A percentile compares a stretch with the other conserved stretches of the same genome.
Evolutionary conservation across 2,113 vertebrate species (phyloP).

Genomic region (Pelmatolapia mariae): DNA sequence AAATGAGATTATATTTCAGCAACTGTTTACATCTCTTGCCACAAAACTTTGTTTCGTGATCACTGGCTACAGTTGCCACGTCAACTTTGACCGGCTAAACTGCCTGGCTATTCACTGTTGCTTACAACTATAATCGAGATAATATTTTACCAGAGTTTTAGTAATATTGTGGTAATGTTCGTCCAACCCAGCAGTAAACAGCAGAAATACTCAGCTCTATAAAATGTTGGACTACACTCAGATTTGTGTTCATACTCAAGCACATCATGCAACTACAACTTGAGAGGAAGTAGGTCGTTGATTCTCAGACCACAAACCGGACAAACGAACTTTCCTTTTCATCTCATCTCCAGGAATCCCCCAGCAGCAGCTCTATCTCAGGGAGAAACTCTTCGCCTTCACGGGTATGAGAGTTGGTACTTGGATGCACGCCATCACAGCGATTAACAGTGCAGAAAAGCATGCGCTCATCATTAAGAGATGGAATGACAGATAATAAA

Average conservation of each 20-base stretch:
- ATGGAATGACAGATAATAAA: background rate
- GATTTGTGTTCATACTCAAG: background rate
- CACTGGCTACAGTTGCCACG: background rate
- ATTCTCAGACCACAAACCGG: background rate
- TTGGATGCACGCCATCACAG: background rate
- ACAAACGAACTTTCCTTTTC: background rate
- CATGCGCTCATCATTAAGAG: background rate
- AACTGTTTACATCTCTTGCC: background rate
- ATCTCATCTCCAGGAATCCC: background rate
- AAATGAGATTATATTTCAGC: background rate
- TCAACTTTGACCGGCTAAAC: background rate
- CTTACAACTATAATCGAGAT: background rate
- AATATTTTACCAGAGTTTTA: background rate
- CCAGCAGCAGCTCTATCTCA: background rate
- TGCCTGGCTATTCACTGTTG: background rate
- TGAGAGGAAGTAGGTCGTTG: background rate
- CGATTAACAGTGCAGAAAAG: background rate
- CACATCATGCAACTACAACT: background rate
- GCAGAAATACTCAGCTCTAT: background rate
- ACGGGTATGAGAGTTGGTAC: background rate
- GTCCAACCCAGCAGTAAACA: background rate
- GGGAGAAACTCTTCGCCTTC: background rate
- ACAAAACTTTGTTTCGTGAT: background rate
- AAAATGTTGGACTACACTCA: background rate
- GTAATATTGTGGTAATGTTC: background rate